Percentiles rank a stretch among this genome's conserved stretches.
These are phyloP conservation scores for Ferrisia virgata DNA, from an alignment of 2,888 invertebrate species.

Conservation along the genomic window DNA sequence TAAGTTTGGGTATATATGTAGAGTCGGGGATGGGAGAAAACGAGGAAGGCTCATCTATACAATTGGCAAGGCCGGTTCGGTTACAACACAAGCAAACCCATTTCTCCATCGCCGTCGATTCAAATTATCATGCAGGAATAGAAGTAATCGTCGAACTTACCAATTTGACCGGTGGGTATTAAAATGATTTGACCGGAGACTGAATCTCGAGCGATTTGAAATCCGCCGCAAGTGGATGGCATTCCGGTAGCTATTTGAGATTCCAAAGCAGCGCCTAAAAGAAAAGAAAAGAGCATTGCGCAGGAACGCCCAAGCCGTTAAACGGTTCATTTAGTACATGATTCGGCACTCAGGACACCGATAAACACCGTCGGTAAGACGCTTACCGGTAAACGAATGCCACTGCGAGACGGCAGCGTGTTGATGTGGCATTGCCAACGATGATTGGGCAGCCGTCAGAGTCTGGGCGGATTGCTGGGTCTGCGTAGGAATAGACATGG, in stretches of 20 bases:
- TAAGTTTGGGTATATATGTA: too few relatives aligned
- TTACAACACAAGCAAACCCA: background rate
- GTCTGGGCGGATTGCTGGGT: background rate
- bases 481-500: background rate
- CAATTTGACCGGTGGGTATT: conserved; percentile 34
- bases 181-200: conserved; percentile 22
- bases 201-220: conserved; percentile 25
- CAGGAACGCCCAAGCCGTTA: too few relatives aligned
- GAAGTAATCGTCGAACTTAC: background rate
- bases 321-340: too few relatives aligned
- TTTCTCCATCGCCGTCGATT: background rate
- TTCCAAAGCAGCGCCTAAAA: conserved; percentile 4
- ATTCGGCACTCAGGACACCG: too few relatives aligned
- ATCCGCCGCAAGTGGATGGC: conserved; percentile 19
- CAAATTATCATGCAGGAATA: background rate
- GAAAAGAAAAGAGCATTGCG: background rate
- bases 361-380: too few relatives aligned
- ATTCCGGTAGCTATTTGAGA: background rate
- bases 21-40: too few relatives aligned
- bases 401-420: conserved; percentile 10
- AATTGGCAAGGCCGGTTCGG: too few relatives aligned
- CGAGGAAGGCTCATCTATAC: too few relatives aligned
- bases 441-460: background rate
- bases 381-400: conserved; percentile 31
- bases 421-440: conserved; percentile 11